Percentiles rank a stretch among this genome's conserved stretches.
These are phyloP conservation scores for Oxyruncus cristatus DNA, from an alignment of 2,113 vertebrate genomes.

Conservation along the genomic window DNA sequence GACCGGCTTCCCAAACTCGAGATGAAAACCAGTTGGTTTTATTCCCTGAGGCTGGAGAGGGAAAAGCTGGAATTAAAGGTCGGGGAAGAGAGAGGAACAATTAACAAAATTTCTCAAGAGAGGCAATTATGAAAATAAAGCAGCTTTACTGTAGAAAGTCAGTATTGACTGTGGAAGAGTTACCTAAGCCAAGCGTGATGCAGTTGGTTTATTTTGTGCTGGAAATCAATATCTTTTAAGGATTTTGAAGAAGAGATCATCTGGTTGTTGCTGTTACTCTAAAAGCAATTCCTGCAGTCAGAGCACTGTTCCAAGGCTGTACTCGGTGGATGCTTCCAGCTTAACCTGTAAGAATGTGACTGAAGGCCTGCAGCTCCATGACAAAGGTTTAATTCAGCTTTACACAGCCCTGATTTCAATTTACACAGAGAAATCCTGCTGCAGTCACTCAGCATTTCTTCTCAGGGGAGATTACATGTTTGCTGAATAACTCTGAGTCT, in stretches of 20 bases:
- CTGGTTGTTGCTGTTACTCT: neutral
- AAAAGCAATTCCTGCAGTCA: neutral
- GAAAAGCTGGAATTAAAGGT: neutral
- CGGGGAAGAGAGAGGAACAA: neutral
- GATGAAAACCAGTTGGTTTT: neutral
- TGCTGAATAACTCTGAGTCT: neutral
- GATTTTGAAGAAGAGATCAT: neutral
- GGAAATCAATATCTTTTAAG: neutral
- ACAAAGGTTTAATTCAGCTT: conserved; percentile 20
- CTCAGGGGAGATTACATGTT: neutral
- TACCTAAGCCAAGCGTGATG: neutral
- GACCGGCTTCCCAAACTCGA: neutral
- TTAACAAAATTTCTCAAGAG: neutral
- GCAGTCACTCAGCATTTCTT: neutral
- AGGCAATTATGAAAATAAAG: neutral
- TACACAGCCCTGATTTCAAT: neutral
- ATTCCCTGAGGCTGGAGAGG: neutral
- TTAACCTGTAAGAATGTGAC: neutral
- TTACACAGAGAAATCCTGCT: neutral
- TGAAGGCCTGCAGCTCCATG: neutral
- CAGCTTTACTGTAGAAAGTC: neutral
- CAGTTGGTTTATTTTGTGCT: neutral
- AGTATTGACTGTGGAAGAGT: neutral
- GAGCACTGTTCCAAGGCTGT: neutral
- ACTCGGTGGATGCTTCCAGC: neutral